phyloP scores from a whole-genome alignment of 1,140 invertebrate species.

The Bombus impatiens region DNA sequence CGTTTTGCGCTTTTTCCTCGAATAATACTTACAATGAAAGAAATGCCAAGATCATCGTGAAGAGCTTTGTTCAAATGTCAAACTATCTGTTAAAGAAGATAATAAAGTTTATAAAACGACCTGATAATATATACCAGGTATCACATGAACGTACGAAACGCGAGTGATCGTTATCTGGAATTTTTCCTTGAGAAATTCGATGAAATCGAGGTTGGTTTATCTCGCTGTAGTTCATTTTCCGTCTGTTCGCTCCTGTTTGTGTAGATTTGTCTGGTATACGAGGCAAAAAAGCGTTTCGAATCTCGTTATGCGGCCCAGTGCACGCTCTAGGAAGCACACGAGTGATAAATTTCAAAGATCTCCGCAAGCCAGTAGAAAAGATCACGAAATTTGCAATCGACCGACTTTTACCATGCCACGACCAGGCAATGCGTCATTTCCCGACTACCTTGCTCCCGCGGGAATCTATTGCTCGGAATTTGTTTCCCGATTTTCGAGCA shows the following conservation, averaged over 20 bases:
- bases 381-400: slow-evolving; percentile 57
- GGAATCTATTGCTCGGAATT: slow-evolving; percentile 30
- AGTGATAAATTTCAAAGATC: slow-evolving; percentile 55
- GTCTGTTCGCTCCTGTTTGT: not conserved
- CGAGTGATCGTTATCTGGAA: not conserved
- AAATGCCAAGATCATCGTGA: too few species aligned
- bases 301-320: slow-evolving; percentile 29
- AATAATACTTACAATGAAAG: too few species aligned
- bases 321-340: slow-evolving; percentile 2
- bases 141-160: not conserved
- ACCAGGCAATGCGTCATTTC: slow-evolving; percentile 44
- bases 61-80: too few species aligned
- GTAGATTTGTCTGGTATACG: too few species aligned
- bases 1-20: too few species aligned
- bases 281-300: slow-evolving; percentile 35
- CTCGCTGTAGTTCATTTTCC: slow-evolving; percentile 22
- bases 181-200: not conserved
- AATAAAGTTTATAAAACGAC: too few species aligned
- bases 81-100: too few species aligned
- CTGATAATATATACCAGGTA: too few species aligned
- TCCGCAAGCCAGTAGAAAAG: slow-evolving; percentile 36
- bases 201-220: slow-evolving; percentile 1
- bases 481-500: slow-evolving; percentile 56
- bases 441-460: slow-evolving; percentile 9
- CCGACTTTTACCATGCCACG: slow-evolving; percentile 36